Base-by-base conservation (phyloP, 2,797 vertebrate species). In the Argya squamiceps region DNA sequence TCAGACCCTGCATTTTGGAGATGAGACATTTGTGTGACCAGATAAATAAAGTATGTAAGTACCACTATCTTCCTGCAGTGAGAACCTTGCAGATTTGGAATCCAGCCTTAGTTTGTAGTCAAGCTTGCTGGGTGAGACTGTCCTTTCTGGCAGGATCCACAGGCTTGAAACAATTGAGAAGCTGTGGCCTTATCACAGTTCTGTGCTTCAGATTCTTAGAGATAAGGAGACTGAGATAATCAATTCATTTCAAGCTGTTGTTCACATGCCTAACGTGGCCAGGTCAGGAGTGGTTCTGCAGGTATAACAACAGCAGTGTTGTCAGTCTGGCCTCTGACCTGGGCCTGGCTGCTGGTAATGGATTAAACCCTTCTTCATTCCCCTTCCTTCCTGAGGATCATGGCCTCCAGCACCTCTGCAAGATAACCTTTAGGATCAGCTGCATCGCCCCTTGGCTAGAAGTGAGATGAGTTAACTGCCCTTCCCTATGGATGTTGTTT, bases 231-330 rank as follows among this genome's bases (percentile, higher is more conserved):
- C 64, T 75, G 73, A 82, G 75, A 71, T 82, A 34, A 87, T 89
- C 46, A 34, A 2, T 80, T 92, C 26, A 55, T 82, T 84, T 91
- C 76, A 65, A 55, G 84, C n/a, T 94, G 73, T 65, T 74, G 39
- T 71, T 83, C 81, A 36, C 37, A 18, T 58, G n/a, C 53, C 91
- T 95, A 53, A 44, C 47, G 39, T 2, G 0, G 11, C 29, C 2
- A 5, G 73, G 69, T 71, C 89, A 87, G 85, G 58, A 91, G 91
- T 56, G 69, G 93, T 88, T 96, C 79, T 78, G 43, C 91, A 91
- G 69, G 91, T 89, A 32, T 44, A 80, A 41, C 24, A 11, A 84
- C 4, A 2, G 22, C 5, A 12, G 16, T 88, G 64, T 46, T 19
- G 3, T 62, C 46, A 58, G 73, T 71, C 68, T 92, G 14, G 34